phyloP scores from a whole-genome alignment of 2,797 vertebrate genomes.

The Chaetophractus vellerosus region DNA sequence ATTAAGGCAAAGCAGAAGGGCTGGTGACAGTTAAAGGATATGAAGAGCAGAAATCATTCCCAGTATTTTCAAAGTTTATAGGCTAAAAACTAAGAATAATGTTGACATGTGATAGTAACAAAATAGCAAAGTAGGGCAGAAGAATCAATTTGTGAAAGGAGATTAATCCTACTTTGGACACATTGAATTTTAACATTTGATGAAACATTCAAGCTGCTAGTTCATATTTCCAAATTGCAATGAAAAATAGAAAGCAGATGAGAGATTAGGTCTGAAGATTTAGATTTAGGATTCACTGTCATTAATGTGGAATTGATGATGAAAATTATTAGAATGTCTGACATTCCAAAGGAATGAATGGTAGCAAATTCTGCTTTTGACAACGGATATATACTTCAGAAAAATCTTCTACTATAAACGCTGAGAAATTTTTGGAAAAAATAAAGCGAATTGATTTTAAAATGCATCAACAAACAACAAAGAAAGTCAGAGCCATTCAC shows the following conservation, averaged over 20 bases:
- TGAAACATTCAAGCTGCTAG: slow-evolving; percentile 47
- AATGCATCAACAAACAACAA: background rate
- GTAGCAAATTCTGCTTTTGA: background rate
- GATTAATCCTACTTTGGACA: slow-evolving; percentile 46
- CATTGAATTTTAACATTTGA: slow-evolving; percentile 34
- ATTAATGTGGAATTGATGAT: background rate
- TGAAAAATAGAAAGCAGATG: slow-evolving; percentile 6
- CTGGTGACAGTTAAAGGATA: background rate
- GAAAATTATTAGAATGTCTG: slow-evolving; percentile 9
- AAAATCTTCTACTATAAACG: background rate
- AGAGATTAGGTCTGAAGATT: slow-evolving; percentile 55
- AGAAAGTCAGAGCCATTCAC: background rate
- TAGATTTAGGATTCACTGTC: background rate
- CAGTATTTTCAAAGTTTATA: background rate
- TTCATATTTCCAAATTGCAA: slow-evolving; percentile 31
- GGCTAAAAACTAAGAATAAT: slow-evolving; percentile 32
- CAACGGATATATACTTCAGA: background rate
- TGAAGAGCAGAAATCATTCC: background rate
- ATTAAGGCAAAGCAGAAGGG: background rate
- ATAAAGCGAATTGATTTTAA: background rate
- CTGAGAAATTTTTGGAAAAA: slow-evolving; percentile 20
- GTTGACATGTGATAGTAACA: slow-evolving; percentile 4
- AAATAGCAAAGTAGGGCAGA: background rate
- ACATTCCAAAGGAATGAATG: background rate
- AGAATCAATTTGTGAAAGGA: slow-evolving; percentile 21